Conservation (phyloP, 1,140 invertebrate genomes). For the Saccostrea glomerata region DNA sequence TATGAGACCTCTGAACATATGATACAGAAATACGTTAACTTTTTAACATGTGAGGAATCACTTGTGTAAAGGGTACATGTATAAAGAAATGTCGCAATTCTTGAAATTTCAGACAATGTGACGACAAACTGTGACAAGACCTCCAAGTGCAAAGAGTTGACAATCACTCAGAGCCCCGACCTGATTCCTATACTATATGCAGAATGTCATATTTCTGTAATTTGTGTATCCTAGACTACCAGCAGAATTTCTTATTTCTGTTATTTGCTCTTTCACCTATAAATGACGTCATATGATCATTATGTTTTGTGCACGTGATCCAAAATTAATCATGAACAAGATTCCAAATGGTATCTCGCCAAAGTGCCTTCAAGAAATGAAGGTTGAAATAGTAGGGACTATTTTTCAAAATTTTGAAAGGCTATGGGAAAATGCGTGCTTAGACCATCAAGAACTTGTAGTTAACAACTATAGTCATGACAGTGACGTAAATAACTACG, state of each 20-base stretch:
- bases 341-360: neutral
- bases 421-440: no score
- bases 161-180: neutral
- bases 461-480: neutral
- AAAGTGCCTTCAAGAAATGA: no score
- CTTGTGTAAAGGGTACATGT: neutral
- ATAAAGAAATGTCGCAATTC: neutral
- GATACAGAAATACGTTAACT: neutral
- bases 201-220: neutral
- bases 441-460: no score
- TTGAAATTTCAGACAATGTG: neutral
- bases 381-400: no score
- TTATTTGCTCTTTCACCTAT: conserved; percentile 35
- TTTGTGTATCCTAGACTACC: conserved; percentile 34
- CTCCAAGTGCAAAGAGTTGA: neutral
- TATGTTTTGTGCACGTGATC: conserved; percentile 12
- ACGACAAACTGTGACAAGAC: neutral
- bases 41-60: neutral
- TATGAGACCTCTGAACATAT: neutral
- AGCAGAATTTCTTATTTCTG: conserved; percentile 21
- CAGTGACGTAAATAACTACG: neutral
- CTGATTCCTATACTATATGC: conserved; percentile 13
- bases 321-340: neutral
- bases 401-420: no score
- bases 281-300: neutral